These are phyloP conservation scores for Melanotus villosus DNA, from an alignment of 2,888 invertebrate species.

Conservation along the genomic window DNA sequence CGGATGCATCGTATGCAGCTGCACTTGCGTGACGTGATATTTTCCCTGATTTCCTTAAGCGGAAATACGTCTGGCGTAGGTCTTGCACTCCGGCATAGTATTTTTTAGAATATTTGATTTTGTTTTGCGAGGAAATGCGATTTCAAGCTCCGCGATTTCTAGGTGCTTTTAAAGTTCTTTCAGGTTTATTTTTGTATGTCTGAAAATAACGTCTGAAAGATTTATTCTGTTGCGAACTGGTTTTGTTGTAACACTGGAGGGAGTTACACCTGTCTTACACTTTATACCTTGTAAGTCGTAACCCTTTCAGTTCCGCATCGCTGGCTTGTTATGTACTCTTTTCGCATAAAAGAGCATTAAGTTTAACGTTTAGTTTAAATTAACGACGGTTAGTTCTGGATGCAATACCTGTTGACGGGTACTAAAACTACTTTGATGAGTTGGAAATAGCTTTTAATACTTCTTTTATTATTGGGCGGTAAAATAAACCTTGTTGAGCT, in stretches of 20 bases:
- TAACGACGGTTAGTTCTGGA: conserved; percentile 10
- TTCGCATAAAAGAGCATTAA: conserved; percentile 10
- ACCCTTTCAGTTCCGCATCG: conserved; percentile 37
- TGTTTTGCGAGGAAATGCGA: conserved; percentile 44
- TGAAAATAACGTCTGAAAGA: conserved; percentile 41
- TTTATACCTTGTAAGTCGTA: conserved; percentile 37
- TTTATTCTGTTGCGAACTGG: conserved; percentile 40
- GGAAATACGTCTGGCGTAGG: conserved; percentile 32
- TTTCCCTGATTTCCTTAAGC: conserved; percentile 32
- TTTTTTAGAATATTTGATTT: conserved; percentile 43
- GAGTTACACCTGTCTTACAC: conserved; percentile 41
- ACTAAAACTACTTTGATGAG: not conserved
- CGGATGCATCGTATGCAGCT: conserved; percentile 25
- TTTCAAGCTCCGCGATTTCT: conserved; percentile 39
- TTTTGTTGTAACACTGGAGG: conserved; percentile 33
- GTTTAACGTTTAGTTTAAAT: conserved; percentile 23
- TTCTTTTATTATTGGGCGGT: conserved; percentile 8
- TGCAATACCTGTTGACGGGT: not conserved
- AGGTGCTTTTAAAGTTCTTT: conserved; percentile 37
- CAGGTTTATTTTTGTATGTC: conserved; percentile 34
- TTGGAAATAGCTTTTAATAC: conserved; percentile 13
- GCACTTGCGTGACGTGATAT: conserved; percentile 12
- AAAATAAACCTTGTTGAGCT: no score
- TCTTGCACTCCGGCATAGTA: conserved; percentile 28
- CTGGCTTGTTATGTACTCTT: conserved; percentile 18